A percentile compares a stretch with the other conserved stretches of the same genome.
Evolutionary conservation across 2,113 vertebrate genomes (phyloP).

Genomic region (Brachypteracias leptosomus): DNA sequence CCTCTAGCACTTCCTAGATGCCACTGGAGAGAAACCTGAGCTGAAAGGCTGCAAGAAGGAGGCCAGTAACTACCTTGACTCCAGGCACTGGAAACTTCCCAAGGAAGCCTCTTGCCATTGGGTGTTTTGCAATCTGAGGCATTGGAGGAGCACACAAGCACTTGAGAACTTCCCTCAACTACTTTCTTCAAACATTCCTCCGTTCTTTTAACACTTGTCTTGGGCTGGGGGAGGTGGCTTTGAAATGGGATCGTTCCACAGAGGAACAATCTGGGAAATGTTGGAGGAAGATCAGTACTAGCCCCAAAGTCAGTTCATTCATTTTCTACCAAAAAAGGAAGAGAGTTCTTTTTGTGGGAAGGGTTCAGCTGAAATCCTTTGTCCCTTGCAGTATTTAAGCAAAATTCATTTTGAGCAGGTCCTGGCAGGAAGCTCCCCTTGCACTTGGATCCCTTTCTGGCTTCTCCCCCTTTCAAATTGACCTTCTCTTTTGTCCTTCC

Average conservation of each 20-base stretch:
- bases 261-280: neutral
- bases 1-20: neutral
- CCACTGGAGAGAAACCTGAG: neutral
- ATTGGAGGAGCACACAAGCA: neutral
- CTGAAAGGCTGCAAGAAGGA: neutral
- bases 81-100: neutral
- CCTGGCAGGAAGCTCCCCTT: neutral
- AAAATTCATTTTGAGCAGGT: neutral
- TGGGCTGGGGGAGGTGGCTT: neutral
- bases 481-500: neutral
- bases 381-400: neutral
- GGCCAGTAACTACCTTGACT: neutral
- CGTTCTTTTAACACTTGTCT: neutral
- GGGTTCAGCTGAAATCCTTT: neutral
- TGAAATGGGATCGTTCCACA: neutral
- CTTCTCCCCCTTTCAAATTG: neutral
- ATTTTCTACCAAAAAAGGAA: conserved; percentile 38
- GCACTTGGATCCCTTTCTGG: neutral
- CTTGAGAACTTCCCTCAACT: neutral
- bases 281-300: conserved; percentile 5
- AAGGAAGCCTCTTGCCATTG: neutral
- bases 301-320: neutral
- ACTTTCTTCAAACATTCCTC: neutral
- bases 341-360: neutral
- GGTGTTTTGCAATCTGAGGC: neutral